Conservation (phyloP, 2,888 invertebrate genomes). For the Diarsia dahlii region DNA sequence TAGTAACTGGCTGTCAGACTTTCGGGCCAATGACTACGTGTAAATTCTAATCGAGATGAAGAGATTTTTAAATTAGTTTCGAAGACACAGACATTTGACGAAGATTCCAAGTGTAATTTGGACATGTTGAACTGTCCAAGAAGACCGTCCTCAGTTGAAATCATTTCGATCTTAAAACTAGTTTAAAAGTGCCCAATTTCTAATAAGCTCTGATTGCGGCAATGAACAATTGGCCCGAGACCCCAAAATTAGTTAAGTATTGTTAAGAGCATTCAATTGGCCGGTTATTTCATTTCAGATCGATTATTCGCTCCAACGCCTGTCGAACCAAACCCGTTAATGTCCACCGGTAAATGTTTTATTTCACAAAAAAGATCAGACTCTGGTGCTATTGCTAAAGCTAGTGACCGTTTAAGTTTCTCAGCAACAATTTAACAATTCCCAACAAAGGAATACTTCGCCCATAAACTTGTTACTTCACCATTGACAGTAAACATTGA, state of each 20-base stretch:
- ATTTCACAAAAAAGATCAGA: slow-evolving; percentile 61
- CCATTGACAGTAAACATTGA: slow-evolving; percentile 50
- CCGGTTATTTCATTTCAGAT: slow-evolving; percentile 75
- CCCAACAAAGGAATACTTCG: slow-evolving; percentile 36
- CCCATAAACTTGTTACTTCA: slow-evolving; percentile 45
- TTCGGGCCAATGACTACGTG: too few relatives aligned
- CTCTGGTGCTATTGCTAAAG: slow-evolving; percentile 64
- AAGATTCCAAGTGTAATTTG: slow-evolving; percentile 1
- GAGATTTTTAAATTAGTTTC: too few relatives aligned
- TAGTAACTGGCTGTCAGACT: too few relatives aligned
- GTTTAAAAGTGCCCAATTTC: slow-evolving; percentile 18
- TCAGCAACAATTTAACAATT: slow-evolving; percentile 44
- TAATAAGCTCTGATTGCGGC: slow-evolving; percentile 26
- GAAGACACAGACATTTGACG: background rate
- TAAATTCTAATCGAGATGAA: too few relatives aligned
- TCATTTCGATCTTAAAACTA: slow-evolving; percentile 25
- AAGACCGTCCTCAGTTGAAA: slow-evolving; percentile 18
- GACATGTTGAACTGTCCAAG: background rate
- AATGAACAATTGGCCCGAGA: slow-evolving; percentile 45
- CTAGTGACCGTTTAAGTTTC: slow-evolving; percentile 47
- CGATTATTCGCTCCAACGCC: slow-evolving; percentile 83
- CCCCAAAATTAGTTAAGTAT: slow-evolving; percentile 51
- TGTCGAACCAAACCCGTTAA: slow-evolving; percentile 72
- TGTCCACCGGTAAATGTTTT: slow-evolving; percentile 72
- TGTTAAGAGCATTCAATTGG: slow-evolving; percentile 75